Conservation (phyloP, 2,888 invertebrate species). For the Heliconius ethilla region DNA sequence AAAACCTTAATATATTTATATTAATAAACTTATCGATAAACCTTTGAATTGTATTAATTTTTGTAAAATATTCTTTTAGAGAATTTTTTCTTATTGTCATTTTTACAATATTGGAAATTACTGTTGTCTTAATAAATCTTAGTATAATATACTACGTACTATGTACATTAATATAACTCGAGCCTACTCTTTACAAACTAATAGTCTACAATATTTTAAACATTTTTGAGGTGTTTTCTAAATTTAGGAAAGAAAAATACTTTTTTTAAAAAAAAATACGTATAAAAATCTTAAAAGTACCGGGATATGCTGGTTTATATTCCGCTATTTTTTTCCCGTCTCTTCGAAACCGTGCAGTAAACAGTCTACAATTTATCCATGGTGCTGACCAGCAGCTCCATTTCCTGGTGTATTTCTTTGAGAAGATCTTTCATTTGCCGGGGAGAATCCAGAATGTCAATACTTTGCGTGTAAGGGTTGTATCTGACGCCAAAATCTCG, state of each 20-base stretch:
- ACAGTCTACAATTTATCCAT: slow-evolving; percentile 84
- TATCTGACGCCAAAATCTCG: slow-evolving; percentile 96
- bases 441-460: slow-evolving; percentile 96
- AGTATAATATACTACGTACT: not conserved
- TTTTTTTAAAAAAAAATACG: not conserved
- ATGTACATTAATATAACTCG: slow-evolving; percentile 1
- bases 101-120: not conserved
- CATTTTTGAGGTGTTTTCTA: not conserved
- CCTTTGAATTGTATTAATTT: not conserved
- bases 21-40: slow-evolving; percentile 21
- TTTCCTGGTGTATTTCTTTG: slow-evolving; percentile 89
- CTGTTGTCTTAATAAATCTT: not conserved
- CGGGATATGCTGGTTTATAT: not conserved
- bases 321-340: too few species aligned
- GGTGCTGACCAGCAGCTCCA: slow-evolving; percentile 89
- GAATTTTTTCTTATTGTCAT: not conserved
- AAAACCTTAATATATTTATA: slow-evolving; percentile 9
- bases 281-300: not conserved
- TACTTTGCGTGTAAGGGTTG: slow-evolving; percentile 97
- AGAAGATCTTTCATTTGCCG: slow-evolving; percentile 93
- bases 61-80: not conserved
- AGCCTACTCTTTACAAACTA: not conserved
- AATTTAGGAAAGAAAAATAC: not conserved
- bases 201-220: slow-evolving; percentile 66
- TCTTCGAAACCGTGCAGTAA: not conserved